Evolutionary conservation across 1,140 invertebrate genomes (phyloP), one percentile per base, ranked within the genome.

Genomic region (Agraylea sexmaculata): DNA sequence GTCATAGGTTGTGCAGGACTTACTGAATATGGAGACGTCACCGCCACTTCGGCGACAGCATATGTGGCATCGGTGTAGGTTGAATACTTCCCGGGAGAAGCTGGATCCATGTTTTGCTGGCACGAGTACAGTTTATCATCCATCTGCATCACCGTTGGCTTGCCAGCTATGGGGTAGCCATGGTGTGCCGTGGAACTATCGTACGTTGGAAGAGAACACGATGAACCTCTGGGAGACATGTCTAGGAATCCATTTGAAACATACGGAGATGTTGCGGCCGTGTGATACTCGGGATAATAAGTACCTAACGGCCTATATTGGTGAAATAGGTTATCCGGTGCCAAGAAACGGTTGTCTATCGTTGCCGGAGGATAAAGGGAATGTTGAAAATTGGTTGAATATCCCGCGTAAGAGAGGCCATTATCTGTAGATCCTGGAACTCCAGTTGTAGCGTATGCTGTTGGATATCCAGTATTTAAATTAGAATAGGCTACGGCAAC

Each of bases 291-390:
- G 79, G 74, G 49, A 49, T 86, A 87, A 52, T 85, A 85, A 2
- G 83, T 55, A 1, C 84, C 80, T 30, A 73, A 55, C n/a, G 71
- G 64, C 27, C 86, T 74, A 61, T 88, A 88, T 56, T 89, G 83
- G 58, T 81, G 81, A 60, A 90, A 87, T 40, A 89, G 68, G 53
- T 88, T 88, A 50, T 89, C 86, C 5, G 83, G 78, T 7, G 78
- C 69, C 12, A 83, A 58, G 53, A 83, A 84, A 53, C 80, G 71
- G 52, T 83, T 83, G 52, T 83, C 81, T 50, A 81, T 62, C 3
- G 77, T 70, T 2, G 74, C 66, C 0, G 80, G 74, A 4, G 80
- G 73, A 56, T 89, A 87, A 0, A 80, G 56, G 1, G 64, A 68
- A 43, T 80, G 77, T 49, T 77, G 76, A 54, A 83, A 81, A 47